Evolutionary conservation across 2,888 invertebrate species (phyloP).

Genomic region (Argynnis bischoffii): DNA sequence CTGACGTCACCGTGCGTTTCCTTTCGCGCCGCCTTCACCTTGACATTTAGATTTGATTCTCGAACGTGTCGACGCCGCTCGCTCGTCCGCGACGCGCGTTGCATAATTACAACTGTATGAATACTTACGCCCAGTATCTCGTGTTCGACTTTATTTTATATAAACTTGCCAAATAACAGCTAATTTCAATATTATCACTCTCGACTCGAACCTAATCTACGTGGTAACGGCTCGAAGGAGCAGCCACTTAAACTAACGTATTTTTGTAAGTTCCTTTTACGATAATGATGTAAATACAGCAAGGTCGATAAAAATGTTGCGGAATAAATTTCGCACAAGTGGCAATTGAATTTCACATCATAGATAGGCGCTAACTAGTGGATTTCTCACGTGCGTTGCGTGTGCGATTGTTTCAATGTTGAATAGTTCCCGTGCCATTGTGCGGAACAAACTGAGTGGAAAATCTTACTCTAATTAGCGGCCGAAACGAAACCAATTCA

Average conservation of each 20-base stretch:
- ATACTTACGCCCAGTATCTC: constrained; percentile 28
- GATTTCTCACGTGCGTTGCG: constrained; percentile 50
- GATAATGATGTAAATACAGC: constrained; percentile 20
- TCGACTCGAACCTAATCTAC: background rate
- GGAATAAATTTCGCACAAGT: constrained; percentile 22
- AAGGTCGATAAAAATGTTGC: constrained; percentile 22
- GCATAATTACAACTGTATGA: constrained; percentile 8
- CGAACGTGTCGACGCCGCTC: constrained; percentile 63
- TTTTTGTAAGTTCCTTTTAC: constrained; percentile 7
- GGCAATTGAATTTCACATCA: constrained; percentile 31
- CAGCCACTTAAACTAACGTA: background rate
- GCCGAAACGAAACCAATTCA: constrained; percentile 54
- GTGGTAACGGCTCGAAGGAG: constrained; percentile 4
- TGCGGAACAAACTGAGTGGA: constrained; percentile 58
- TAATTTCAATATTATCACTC: background rate
- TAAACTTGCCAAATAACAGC: constrained; percentile 18
- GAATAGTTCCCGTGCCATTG: constrained; percentile 67
- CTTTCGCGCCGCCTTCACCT: constrained; percentile 77
- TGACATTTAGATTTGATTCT: constrained; percentile 76
- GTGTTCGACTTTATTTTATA: constrained; percentile 12
- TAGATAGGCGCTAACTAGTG: constrained; percentile 31
- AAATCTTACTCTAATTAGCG: constrained; percentile 66
- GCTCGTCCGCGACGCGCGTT: constrained; percentile 48
- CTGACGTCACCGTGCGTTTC: constrained; percentile 75
- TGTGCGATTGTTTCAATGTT: constrained; percentile 56